These are phyloP conservation scores for Rhabdornis inornatus DNA, from an alignment of 2,113 vertebrate genomes.

Conservation along the genomic window DNA sequence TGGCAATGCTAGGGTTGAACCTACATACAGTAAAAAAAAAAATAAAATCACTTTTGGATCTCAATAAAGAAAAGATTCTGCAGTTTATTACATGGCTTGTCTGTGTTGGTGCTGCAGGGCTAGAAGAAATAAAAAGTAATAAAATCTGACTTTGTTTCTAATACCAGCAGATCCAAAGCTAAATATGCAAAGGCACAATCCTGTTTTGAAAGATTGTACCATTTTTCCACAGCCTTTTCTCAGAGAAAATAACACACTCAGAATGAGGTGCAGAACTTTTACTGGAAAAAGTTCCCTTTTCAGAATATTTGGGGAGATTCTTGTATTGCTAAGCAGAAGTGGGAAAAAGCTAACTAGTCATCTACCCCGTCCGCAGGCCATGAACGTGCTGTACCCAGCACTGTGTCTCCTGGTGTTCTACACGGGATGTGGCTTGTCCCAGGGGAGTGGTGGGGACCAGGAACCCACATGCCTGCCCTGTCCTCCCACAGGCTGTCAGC, in stretches of 20 bases:
- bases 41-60: neutral
- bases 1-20: neutral
- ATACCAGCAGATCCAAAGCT: slow-evolving; percentile 33
- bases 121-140: slow-evolving; percentile 37
- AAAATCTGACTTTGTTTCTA: slow-evolving; percentile 38
- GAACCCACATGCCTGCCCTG: neutral
- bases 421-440: neutral
- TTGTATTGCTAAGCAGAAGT: neutral
- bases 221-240: neutral
- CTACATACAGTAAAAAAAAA: neutral
- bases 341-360: neutral
- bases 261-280: neutral
- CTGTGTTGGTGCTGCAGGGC: slow-evolving; percentile 48
- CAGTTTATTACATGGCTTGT: slow-evolving; percentile 29
- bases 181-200: neutral
- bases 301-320: neutral
- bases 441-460: neutral
- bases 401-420: neutral
- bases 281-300: neutral
- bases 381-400: accelerated
- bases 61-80: slow-evolving; percentile 23
- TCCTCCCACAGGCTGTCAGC: neutral
- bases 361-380: neutral
- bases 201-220: slow-evolving; percentile 2
- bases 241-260: neutral